Conservation (phyloP, 2,113 vertebrate species). For the human (Homo sapiens) region DNA sequence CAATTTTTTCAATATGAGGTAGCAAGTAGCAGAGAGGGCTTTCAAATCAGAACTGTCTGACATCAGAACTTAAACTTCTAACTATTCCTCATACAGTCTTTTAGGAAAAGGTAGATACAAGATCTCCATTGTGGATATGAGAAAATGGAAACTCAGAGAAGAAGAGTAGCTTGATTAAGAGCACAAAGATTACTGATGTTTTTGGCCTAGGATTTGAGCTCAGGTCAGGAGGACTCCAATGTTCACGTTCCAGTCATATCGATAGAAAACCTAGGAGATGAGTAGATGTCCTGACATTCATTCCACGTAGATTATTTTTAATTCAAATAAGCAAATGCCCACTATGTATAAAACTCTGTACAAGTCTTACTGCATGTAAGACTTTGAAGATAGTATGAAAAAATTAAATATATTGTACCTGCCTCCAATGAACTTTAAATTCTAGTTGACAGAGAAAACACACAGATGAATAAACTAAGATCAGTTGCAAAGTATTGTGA, state of each 20-base stretch:
- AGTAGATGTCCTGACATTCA: not conserved
- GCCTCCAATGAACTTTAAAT: not conserved
- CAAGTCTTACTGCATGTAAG: not conserved
- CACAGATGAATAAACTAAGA: not conserved
- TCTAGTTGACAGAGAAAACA: constrained; percentile 12
- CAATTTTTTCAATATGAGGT: not conserved
- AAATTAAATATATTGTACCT: not conserved
- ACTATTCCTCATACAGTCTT: not conserved
- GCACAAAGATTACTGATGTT: not conserved
- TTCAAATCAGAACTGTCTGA: not conserved
- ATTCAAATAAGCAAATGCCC: not conserved
- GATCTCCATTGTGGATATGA: not conserved
- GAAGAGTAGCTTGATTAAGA: not conserved
- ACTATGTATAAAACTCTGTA: not conserved
- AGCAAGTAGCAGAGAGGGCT: not conserved
- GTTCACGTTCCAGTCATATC: not conserved
- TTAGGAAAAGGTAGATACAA: not conserved
- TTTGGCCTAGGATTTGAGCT: not conserved
- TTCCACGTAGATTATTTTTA: not conserved
- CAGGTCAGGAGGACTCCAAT: not conserved
- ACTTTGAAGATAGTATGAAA: not conserved
- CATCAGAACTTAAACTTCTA: not conserved
- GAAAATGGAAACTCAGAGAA: not conserved
- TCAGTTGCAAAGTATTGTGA: not conserved
- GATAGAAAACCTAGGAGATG: not conserved